Conservation (phyloP, 2,888 invertebrate genomes). For the Dynastes grantii region DNA sequence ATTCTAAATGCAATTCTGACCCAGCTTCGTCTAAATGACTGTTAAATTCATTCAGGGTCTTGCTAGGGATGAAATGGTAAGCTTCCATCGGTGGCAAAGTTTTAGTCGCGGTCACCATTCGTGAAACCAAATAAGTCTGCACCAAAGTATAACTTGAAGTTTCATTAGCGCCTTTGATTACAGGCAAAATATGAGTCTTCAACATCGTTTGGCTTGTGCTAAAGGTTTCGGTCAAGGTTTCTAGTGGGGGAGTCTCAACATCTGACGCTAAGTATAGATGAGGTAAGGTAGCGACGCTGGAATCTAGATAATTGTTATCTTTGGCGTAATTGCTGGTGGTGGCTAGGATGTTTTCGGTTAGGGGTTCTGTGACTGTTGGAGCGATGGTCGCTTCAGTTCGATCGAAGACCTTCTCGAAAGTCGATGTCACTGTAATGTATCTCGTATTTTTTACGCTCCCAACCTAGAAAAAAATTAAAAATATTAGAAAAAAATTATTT, state of each 20-base stretch:
- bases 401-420: slow-evolving; percentile 85
- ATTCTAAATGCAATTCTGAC: slow-evolving; percentile 87
- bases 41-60: slow-evolving; percentile 90
- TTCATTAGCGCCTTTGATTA: slow-evolving; percentile 82
- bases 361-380: slow-evolving; percentile 81
- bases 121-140: slow-evolving; percentile 90
- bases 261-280: slow-evolving; percentile 84
- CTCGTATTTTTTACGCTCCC: slow-evolving; percentile 90
- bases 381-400: slow-evolving; percentile 73
- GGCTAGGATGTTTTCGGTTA: slow-evolving; percentile 90
- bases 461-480: slow-evolving; percentile 74
- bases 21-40: slow-evolving; percentile 91
- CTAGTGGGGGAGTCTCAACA: slow-evolving; percentile 88
- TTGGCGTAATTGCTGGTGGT: slow-evolving; percentile 83
- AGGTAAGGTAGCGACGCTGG: slow-evolving; percentile 88
- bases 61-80: slow-evolving; percentile 89
- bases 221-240: slow-evolving; percentile 92
- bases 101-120: slow-evolving; percentile 91
- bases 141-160: slow-evolving; percentile 87
- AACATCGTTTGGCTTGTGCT: slow-evolving; percentile 91
- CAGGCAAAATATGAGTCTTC: slow-evolving; percentile 91
- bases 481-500: neutral
- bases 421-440: slow-evolving; percentile 90
- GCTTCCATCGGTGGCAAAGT: slow-evolving; percentile 91
- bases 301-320: slow-evolving; percentile 79